Conservation (phyloP, 2,888 invertebrate species). For the Tridacna crocea region DNA sequence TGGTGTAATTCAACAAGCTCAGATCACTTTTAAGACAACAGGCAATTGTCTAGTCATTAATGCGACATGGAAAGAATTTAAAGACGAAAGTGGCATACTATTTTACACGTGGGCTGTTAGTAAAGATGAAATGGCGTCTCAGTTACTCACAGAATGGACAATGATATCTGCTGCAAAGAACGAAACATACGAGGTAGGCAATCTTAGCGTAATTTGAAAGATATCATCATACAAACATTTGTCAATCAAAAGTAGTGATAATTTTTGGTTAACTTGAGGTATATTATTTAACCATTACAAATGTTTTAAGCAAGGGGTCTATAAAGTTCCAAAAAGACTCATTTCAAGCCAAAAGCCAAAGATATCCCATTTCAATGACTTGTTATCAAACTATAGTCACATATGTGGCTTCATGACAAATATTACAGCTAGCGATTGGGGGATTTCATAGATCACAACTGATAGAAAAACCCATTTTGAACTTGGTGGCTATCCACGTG, state of each 20-base stretch:
- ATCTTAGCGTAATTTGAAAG: not conserved
- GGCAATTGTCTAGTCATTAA: not conserved
- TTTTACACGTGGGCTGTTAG: conserved; percentile 17
- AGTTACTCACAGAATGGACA: conserved; percentile 8
- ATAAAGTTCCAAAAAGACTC: no score
- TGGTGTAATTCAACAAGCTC: not conserved
- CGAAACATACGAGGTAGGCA: not conserved
- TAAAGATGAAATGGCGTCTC: not conserved
- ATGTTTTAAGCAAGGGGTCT: no score
- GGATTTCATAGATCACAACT: no score
- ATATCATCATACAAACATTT: not conserved
- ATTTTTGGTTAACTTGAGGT: no score
- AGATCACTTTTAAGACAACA: not conserved
- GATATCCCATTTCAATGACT: no score
- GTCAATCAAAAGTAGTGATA: not conserved
- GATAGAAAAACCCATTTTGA: no score
- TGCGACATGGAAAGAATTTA: not conserved
- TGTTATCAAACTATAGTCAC: no score
- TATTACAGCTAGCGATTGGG: no score
- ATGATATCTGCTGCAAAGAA: not conserved
- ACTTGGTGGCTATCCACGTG: no score
- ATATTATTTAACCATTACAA: no score
- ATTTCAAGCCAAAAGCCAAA: no score
- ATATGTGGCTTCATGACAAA: no score
- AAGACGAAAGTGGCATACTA: not conserved